Conservation (phyloP, 2,797 vertebrate species). For the Argyrosomus regius region DNA sequence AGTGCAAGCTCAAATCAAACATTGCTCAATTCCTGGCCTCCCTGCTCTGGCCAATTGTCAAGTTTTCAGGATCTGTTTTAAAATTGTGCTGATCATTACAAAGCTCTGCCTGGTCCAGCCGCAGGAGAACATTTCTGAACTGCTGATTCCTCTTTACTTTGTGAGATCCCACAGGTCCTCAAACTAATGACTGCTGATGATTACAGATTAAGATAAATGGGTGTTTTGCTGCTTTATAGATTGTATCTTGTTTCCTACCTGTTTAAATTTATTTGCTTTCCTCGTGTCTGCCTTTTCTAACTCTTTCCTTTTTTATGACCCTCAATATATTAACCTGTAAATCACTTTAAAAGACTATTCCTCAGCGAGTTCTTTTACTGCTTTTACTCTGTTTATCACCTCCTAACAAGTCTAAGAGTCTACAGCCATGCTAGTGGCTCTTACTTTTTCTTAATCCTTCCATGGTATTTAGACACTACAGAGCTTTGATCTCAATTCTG, state of each 20-base stretch:
- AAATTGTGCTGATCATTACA: constrained; percentile 59
- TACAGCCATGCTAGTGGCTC: not conserved
- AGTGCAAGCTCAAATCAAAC: constrained; percentile 28
- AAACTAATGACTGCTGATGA: constrained; percentile 20
- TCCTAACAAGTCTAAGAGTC: not conserved
- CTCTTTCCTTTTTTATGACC: not conserved
- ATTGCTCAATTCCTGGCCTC: not conserved
- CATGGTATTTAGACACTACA: not conserved
- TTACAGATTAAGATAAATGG: constrained; percentile 16
- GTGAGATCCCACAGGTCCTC: constrained; percentile 41
- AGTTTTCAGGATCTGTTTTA: constrained; percentile 21
- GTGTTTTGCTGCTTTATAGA: not conserved
- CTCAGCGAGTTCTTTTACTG: not conserved
- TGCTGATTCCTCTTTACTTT: constrained; percentile 51
- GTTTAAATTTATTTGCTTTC: not conserved
- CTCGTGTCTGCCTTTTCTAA: not conserved
- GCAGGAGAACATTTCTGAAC: constrained; percentile 36
- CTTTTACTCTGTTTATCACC: not conserved
- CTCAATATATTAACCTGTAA: not conserved
- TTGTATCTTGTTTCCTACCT: not conserved
- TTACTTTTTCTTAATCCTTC: not conserved
- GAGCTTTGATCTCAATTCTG: not conserved
- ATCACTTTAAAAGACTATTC: not conserved
- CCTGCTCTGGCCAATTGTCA: constrained; percentile 5
- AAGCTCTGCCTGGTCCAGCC: constrained; percentile 11